phyloP scores from a whole-genome alignment of 2,888 invertebrate genomes.

The Rhimphoctona megacephalus region DNA sequence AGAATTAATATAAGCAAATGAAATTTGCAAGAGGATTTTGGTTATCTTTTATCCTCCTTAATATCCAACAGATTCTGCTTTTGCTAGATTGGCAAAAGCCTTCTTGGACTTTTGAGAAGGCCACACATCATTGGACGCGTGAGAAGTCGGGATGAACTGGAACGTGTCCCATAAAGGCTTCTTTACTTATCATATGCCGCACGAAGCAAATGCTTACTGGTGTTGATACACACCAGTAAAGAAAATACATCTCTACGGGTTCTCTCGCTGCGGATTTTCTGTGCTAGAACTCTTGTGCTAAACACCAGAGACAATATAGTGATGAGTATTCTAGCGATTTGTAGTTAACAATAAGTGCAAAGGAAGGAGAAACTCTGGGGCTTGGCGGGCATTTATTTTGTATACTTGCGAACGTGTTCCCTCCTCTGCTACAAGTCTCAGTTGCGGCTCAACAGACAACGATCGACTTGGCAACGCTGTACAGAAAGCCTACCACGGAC shows the following conservation, averaged over 20 bases:
- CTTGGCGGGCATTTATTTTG: constrained; percentile 29
- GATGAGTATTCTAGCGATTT: constrained; percentile 4
- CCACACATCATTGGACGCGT: background rate
- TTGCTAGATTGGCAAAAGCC: background rate
- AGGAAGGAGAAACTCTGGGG: constrained; percentile 32
- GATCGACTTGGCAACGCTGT: constrained; percentile 57
- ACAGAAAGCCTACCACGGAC: constrained; percentile 41
- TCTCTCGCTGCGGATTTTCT: constrained; percentile 5
- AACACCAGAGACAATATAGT: constrained; percentile 14
- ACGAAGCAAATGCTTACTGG: background rate
- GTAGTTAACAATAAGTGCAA: constrained; percentile 21
- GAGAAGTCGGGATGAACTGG: background rate
- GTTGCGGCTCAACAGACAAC: constrained; percentile 30
- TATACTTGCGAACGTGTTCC: constrained; percentile 32
- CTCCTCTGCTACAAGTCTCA: constrained; percentile 8
- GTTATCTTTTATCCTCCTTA: background rate
- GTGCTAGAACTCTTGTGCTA: constrained; percentile 20
- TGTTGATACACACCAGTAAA: background rate
- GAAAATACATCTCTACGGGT: background rate
- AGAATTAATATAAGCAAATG: background rate
- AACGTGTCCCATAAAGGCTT: background rate
- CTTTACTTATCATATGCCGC: background rate
- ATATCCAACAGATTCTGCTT: background rate
- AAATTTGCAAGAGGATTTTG: background rate
- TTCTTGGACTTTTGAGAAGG: background rate